These are phyloP conservation scores for Drosophila phalerata DNA, from an alignment of 2,888 invertebrate genomes.

Conservation along the genomic window DNA sequence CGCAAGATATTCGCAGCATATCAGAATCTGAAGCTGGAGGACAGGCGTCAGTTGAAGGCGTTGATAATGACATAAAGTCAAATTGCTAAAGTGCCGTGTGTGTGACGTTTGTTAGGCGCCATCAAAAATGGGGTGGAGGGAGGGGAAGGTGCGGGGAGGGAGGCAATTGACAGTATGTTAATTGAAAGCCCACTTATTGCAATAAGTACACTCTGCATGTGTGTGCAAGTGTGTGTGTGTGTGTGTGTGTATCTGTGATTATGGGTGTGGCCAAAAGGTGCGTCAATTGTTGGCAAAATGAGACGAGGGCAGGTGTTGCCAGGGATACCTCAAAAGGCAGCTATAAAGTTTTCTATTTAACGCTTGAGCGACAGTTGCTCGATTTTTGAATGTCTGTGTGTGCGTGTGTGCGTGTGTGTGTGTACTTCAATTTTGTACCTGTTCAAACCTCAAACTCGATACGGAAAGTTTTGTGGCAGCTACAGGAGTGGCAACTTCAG, in stretches of 20 bases:
- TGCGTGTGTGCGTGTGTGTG: conserved; percentile 15
- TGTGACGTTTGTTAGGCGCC: conserved; percentile 10
- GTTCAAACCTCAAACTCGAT: conserved; percentile 65
- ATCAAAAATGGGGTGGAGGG: background rate
- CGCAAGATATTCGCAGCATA: conserved; percentile 31
- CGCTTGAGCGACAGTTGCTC: conserved; percentile 64
- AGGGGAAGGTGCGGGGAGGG: background rate
- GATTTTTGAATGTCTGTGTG: conserved; percentile 8
- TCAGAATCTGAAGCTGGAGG: conserved; percentile 17
- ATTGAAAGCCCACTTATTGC: conserved; percentile 77
- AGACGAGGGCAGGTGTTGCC: conserved; percentile 17
- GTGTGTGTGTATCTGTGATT: conserved; percentile 9
- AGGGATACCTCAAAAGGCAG: conserved; percentile 48
- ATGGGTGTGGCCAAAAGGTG: conserved; percentile 24
- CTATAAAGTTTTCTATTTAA: conserved; percentile 78
- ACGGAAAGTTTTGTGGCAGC: conserved; percentile 54
- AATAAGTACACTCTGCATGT: conserved; percentile 48
- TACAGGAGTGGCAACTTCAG: conserved; percentile 24
- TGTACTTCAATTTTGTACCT: conserved; percentile 56
- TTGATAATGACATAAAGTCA: conserved; percentile 76
- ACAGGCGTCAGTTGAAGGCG: conserved; percentile 41
- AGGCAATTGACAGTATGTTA: conserved; percentile 54
- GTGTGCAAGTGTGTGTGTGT: conserved; percentile 14
- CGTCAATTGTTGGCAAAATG: conserved; percentile 27
- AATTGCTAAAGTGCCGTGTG: conserved; percentile 54